Base-by-base conservation (phyloP, 2,888 invertebrate species). In the Capitulum mitella region DNA sequence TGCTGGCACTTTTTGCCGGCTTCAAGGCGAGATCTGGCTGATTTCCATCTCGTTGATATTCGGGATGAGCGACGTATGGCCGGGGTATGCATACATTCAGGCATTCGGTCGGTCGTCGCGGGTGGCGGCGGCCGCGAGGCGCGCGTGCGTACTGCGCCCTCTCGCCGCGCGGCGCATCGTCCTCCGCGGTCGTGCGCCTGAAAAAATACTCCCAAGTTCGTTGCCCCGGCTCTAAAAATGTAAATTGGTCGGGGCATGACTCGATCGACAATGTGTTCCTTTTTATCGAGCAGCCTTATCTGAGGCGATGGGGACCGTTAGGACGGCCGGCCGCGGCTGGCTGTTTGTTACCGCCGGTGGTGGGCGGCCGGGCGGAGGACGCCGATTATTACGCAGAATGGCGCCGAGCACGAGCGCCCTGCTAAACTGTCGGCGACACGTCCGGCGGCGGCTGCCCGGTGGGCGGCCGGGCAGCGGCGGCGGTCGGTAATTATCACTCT, bases 201-300 rank as follows among this genome's bases (percentile, higher is more conserved):
- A 37, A 37, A 70, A 70, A 70, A 70, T 37, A 70, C 26, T 29
- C 22, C 34, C 70, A 70, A 70, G 70, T 70, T 70, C 70, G 22
- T 37, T 70, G 70, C 70, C 70, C 70, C 70, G 70, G 70, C 70
- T 70, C 70, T 70, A 70, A 70, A 70, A 70, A 70, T 70, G 70
- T 70, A 70, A 70, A 70, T 70, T 70, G 70, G 70, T 26, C 70
- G 3, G 70, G 22, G 70, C 70, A 70, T 70, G 70, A 70, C 70
- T 70, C 70, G 70, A 70, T 70, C 70, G 70, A 70, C 70, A 70
- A 70, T 70, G 70, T 32, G 70, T 70, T 37, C 58, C 70, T 70
- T 70, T 70, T 70, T 70, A 70, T 70, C 70, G 70, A 34, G 70
- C 70, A 32, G 34, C 37, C 37, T n/a, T 37, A 70, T 70, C 70